phyloP scores from a whole-genome alignment of 2,797 vertebrate species.

The Catharus ustulatus region DNA sequence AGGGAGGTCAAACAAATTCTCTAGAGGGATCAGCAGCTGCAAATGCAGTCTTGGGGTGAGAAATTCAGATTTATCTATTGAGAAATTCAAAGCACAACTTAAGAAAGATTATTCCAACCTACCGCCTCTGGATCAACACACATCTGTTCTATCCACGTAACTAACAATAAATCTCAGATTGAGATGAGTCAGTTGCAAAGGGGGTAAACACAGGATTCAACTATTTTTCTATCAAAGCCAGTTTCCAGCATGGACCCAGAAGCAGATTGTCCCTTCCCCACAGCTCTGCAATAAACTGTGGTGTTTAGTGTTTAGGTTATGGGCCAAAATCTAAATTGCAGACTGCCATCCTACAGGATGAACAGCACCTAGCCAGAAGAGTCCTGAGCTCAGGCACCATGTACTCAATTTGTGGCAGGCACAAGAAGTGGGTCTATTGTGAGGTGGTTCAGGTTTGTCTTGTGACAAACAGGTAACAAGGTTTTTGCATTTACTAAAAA shows the following conservation, averaged over 20 bases:
- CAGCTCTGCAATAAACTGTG: neutral
- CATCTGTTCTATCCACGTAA: neutral
- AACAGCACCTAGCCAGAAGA: neutral
- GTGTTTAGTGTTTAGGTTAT: neutral
- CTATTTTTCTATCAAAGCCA: neutral
- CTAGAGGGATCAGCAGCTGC: neutral
- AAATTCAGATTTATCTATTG: neutral
- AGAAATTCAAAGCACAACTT: neutral
- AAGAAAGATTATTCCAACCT: neutral
- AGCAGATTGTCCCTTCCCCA: neutral
- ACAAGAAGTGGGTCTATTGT: fast-evolving
- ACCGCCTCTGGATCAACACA: neutral
- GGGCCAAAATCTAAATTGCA: neutral
- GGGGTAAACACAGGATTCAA: neutral
- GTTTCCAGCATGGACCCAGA: neutral
- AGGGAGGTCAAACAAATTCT: neutral
- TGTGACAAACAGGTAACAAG: neutral
- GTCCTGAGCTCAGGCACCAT: neutral
- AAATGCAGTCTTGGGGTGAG: neutral
- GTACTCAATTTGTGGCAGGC: neutral
- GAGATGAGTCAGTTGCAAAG: neutral
- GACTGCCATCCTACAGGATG: neutral
- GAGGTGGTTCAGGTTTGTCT: neutral
- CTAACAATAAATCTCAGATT: neutral
- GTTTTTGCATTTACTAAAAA: neutral